These are phyloP conservation scores for Aquatica leii DNA, from an alignment of 2,888 invertebrate species.

Conservation along the genomic window DNA sequence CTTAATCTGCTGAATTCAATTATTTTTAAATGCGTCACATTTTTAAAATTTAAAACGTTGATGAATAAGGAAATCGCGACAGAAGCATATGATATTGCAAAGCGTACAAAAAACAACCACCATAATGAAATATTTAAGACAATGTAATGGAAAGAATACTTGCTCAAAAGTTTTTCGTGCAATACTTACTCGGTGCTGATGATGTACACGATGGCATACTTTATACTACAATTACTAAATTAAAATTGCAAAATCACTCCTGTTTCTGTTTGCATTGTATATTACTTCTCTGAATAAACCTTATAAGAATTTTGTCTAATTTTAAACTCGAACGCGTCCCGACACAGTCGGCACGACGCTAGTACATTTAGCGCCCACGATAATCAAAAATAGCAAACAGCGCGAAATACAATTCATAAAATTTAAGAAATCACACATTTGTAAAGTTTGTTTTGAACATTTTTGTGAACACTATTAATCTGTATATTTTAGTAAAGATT, in stretches of 20 bases:
- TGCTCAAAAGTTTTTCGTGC: background rate
- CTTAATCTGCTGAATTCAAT: constrained; percentile 33
- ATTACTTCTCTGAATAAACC: constrained; percentile 33
- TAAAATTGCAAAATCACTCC: constrained; percentile 39
- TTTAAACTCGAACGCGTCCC: constrained; percentile 52
- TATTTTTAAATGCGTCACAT: constrained; percentile 41
- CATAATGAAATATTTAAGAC: constrained; percentile 13
- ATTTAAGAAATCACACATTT: too few species aligned
- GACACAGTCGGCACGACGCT: constrained; percentile 44
- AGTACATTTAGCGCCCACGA: constrained; percentile 35
- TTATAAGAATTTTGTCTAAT: constrained; percentile 53
- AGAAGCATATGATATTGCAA: too few species aligned
- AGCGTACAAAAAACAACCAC: constrained; percentile 15
- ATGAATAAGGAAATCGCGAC: background rate
- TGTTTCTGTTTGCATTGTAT: constrained; percentile 31
- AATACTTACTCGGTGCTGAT: constrained; percentile 37
- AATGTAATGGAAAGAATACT: background rate
- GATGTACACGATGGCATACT: constrained; percentile 42
- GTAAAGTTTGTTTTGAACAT: too few species aligned
- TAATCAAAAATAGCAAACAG: constrained; percentile 32
- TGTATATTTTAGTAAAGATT: too few species aligned
- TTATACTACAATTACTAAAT: constrained; percentile 21
- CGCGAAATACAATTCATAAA: constrained; percentile 37
- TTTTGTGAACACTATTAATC: too few species aligned
- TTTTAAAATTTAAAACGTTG: constrained; percentile 30